Evolutionary conservation across 53 echinoderm and acorn worm genomes (phyloP), one percentile per base, ranked within the genome.

Genomic region (Zoroaster sp.): DNA sequence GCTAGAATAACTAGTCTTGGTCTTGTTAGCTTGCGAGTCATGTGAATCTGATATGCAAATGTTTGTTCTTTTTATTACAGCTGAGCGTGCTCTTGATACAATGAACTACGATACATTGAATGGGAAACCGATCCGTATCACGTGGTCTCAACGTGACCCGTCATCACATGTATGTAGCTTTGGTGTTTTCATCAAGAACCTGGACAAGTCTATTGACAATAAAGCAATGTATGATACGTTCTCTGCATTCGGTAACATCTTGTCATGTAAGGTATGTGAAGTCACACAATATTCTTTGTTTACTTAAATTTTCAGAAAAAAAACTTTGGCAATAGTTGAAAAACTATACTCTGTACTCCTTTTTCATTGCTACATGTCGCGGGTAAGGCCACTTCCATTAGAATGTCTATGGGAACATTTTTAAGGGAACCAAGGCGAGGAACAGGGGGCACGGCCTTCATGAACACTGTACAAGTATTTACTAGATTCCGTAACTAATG

Each of bases 161-260:
- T 94, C 95, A 21, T 91, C 96, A 43, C 90, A 95, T n/a, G 88
- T 90, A 45, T 96, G 95, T 55, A 95, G 98, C 5, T 90, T 98
- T 5, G 98, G 98, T 43, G 98, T 98, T 43, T 98, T 98, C 91
- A 98, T 98, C 80, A 98, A 98, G 89, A 98, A 97, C 78, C 54
- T 97, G 31, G 98, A 97, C 95, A 97, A 97, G 80, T 97, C 98
- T 55, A 97, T 97, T 78, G 98, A 98, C 90, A 98, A 98, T 93
- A 98, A 98, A 77, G 98, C 98, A 43, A 95, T 98, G 94, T 98
- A 98, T 43, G 98, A 98, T 74, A 98, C 98, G 46, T 98, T 98
- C 91, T 98, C 98, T 32, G 98, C 98, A 88, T 97, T 97, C 63
- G 98, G 98, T 18, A 94, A 97, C 91, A 97, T 97, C 74, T 75